These are phyloP conservation scores for Gymnoscelis rufifasciata DNA, from an alignment of 2,888 invertebrate genomes.

Conservation along the genomic window DNA sequence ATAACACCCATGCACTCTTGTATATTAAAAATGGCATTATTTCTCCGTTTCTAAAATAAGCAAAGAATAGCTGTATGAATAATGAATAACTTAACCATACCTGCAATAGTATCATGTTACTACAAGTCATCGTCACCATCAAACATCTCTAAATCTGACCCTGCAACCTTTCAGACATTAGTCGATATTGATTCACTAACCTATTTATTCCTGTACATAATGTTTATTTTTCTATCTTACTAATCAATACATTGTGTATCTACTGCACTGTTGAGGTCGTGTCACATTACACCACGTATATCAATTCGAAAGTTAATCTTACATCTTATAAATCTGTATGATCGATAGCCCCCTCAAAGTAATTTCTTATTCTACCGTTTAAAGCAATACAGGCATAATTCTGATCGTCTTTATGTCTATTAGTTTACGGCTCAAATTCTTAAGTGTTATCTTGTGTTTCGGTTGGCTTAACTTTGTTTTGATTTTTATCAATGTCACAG, in stretches of 20 bases:
- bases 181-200: conserved; percentile 6
- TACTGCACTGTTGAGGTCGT: conserved; percentile 35
- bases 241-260: conserved; percentile 17
- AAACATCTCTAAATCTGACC: conserved; percentile 5
- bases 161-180: conserved; percentile 1
- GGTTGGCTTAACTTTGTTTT: conserved; percentile 27
- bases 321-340: conserved; percentile 59
- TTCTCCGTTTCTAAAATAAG: too few relatives aligned
- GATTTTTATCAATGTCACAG: conserved; percentile 40
- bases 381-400: conserved; percentile 4
- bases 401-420: conserved; percentile 21
- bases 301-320: conserved; percentile 62
- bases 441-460: background rate
- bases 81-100: too few relatives aligned
- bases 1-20: too few relatives aligned
- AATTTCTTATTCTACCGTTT: conserved; percentile 25
- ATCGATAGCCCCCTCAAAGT: conserved; percentile 50
- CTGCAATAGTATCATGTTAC: too few relatives aligned
- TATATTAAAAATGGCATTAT: too few relatives aligned
- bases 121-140: background rate
- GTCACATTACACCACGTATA: conserved; percentile 55
- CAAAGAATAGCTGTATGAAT: too few relatives aligned
- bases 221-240: conserved; percentile 17
- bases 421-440: conserved; percentile 33
- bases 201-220: conserved; percentile 1